These are phyloP conservation scores for Falco biarmicus DNA, from an alignment of 2,797 vertebrate genomes.

Conservation along the genomic window DNA sequence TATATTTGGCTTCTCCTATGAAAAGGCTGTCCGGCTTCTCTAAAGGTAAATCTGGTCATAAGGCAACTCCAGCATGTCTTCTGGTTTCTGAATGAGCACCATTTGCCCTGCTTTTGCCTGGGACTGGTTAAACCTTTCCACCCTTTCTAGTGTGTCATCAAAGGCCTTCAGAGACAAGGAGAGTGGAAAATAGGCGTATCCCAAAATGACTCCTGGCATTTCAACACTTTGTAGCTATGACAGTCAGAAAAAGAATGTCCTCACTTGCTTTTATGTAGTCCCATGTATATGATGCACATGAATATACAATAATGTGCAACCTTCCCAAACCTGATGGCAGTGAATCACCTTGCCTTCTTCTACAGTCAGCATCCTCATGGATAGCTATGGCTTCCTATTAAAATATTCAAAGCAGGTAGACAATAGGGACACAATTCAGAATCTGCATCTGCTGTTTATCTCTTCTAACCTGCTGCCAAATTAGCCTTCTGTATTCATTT, in stretches of 20 bases:
- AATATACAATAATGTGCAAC: neutral
- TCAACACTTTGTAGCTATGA: slow-evolving; percentile 41
- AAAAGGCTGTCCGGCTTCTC: no score
- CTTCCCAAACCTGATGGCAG: neutral
- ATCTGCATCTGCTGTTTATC: neutral
- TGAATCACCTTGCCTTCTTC: neutral
- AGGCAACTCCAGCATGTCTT: neutral
- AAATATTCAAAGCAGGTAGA: neutral
- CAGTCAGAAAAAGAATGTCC: slow-evolving; percentile 40
- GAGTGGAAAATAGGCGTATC: slow-evolving; percentile 14
- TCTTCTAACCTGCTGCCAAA: neutral
- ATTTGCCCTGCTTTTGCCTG: neutral
- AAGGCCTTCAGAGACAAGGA: neutral
- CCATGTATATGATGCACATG: neutral
- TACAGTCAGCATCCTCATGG: neutral
- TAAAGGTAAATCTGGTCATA: neutral
- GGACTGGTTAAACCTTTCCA: slow-evolving; percentile 42
- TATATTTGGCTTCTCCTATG: neutral
- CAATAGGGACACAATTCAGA: neutral
- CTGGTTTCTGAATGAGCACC: neutral
- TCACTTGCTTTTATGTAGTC: slow-evolving; percentile 8
- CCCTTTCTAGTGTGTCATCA: slow-evolving; percentile 20
- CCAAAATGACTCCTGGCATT: slow-evolving; percentile 17
- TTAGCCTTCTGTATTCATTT: neutral
- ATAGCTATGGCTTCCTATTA: neutral